Base-by-base conservation (phyloP, 2,888 invertebrate species). In the Trissoscelio sp. region DNA sequence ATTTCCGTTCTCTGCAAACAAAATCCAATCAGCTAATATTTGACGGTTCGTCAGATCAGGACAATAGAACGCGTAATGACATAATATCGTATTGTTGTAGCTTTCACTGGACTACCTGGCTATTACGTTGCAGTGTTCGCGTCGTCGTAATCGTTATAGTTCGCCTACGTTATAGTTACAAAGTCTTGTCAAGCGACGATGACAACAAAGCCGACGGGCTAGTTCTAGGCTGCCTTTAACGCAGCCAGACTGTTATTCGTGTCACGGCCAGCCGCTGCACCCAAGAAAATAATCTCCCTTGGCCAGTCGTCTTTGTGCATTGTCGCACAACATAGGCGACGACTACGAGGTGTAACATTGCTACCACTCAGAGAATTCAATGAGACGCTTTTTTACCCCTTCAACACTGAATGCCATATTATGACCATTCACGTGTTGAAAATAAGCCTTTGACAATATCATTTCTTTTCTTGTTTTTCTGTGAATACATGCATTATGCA, bases 201-300 rank as follows among this genome's bases (percentile, higher is more conserved):
- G 82, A 82, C 83, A 81, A 82, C 79, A 69, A 80, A 55, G 83
- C 83, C 77, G 75, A 73, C 83, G 62, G 79, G 74, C 73, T 67
- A 53, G 62, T 74, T 79, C 57, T 74, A 53, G 73, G 73, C 78
- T 82, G 75, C n/a, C 67, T 82, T 84, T 84, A 83, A 86, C 84
- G 75, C 75, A 84, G 83, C 39, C 81, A 84, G 84, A 84, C 86
- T 85, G 87, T 89, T 89, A 89, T 89, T 88, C 88, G 88, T 89
- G 89, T 89, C 89, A 88, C 88, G 89, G 89, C 87, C 89, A 89
- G 86, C 86, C 85, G 86, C 87, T 87, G 87, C 87, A 86, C 86
- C 87, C 85, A 86, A 79, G 83, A 83, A 82, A 83, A 84, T 86
- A 81, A 80, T 72, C 51, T 72, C 72, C 72, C 44, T 60, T 62